Percentiles rank a stretch among this genome's conserved stretches.
Evolutionary conservation across 2,888 invertebrate genomes (phyloP).

Genomic region (Coremacera marginata): DNA sequence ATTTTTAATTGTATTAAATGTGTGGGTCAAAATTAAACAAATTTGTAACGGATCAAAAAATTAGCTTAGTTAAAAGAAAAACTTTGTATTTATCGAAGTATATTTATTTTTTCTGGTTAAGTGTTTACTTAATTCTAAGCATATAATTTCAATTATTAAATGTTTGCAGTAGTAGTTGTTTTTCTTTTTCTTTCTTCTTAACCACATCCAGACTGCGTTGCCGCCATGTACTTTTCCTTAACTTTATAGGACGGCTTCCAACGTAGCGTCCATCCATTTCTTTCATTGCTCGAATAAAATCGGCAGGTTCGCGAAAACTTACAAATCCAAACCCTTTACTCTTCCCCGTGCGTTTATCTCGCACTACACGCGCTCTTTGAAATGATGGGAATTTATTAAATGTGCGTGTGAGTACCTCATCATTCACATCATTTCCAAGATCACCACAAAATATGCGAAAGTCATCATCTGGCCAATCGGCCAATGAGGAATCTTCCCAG

Average conservation of each 20-base stretch:
- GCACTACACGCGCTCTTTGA: constrained; percentile 91
- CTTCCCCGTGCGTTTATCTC: constrained; percentile 97
- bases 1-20: background rate
- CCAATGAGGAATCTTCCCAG: constrained; percentile 95
- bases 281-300: constrained; percentile 98
- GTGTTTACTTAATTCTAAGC: too few species aligned
- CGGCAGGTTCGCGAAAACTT: constrained; percentile 96
- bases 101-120: too few species aligned
- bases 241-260: constrained; percentile 97
- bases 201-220: constrained; percentile 93
- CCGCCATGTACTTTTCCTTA: constrained; percentile 97
- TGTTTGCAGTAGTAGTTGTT: constrained; percentile 80
- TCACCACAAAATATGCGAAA: constrained; percentile 99
- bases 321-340: constrained; percentile 99
- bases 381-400: constrained; percentile 96
- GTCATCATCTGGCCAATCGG: constrained; percentile 99
- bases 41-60: background rate
- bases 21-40: too few species aligned
- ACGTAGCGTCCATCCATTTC: constrained; percentile 99
- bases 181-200: constrained; percentile 95
- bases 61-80: too few species aligned
- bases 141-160: constrained; percentile 59
- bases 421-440: constrained; percentile 98
- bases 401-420: constrained; percentile 94
- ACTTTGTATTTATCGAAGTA: too few species aligned